Base-by-base conservation (phyloP, 1,140 invertebrate genomes). In the Sminthurides bifidus region DNA sequence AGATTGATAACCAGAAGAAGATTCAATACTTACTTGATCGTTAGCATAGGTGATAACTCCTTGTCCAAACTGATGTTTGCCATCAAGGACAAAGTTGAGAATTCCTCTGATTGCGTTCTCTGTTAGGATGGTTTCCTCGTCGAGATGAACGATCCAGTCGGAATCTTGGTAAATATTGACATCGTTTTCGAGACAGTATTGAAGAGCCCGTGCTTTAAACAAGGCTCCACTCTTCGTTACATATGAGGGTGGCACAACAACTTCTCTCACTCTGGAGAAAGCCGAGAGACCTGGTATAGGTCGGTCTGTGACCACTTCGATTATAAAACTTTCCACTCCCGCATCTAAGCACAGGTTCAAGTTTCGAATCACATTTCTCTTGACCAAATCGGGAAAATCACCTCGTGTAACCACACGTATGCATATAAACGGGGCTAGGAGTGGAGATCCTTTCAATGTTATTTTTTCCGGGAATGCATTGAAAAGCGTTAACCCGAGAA, bases 31-130 rank as follows among this genome's bases (percentile, higher is more conserved):
- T 50, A 64, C 69, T 24, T 90, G 81, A 70, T 93, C 92, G 72
- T 95, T 95, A 1, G 92, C 92, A 75, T 98, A 98, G 3, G 92
- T 97, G 52, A 98, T 96, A 12, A 98, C 76, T 2, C 94, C 94
- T 76, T 98, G 94, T 0, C 94, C 94, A 75, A 98, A 96, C 56
- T 91, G 84, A 74, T 95, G 86, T 70, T 88, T 91, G 0, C 92
- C 92, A 73, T 95, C 88, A 40, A 85, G 74, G 21, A 94, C 87
- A 79, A 98, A 98, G 69, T 98, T 98, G 15, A 98, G 72, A 64
- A 98, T 91, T 12, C 94, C 94, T 33, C 81, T 75, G 48, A 89
- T 79, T 21, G 87, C 85, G 70, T 94, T 92, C 67, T 92, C 87
- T 3, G 93, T 97, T 1, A 98, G 73, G 29, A 98, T 70, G 0